Conservation (phyloP, 1,140 invertebrate species). For the Globodera ellingtonae region DNA sequence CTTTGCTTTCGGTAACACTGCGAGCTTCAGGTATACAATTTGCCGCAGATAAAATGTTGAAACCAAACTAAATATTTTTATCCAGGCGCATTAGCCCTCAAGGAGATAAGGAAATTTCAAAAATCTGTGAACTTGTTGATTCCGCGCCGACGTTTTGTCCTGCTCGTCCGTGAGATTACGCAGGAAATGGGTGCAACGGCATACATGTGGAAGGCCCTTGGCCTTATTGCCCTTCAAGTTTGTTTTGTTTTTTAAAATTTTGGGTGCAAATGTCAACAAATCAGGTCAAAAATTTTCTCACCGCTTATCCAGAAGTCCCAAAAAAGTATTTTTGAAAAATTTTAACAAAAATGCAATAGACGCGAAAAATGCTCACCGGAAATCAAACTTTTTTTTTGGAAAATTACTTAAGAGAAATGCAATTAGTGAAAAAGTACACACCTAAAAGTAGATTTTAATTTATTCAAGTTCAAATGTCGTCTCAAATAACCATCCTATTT, state of each 20-base stretch:
- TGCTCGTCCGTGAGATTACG: constrained; percentile 75
- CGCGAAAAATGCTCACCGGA: no score
- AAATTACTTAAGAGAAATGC: neutral
- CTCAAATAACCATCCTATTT: constrained; percentile 72
- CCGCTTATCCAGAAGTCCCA: neutral
- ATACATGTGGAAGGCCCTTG: constrained; percentile 78
- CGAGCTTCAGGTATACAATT: no score
- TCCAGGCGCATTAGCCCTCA: constrained; percentile 56
- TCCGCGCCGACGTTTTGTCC: constrained; percentile 68
- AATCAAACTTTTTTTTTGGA: neutral
- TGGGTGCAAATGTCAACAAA: no score
- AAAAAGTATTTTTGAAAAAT: no score
- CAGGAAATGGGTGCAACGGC: constrained; percentile 73
- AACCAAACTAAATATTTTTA: neutral
- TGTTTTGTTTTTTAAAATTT: neutral
- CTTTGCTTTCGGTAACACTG: no score
- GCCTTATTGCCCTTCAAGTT: constrained; percentile 73
- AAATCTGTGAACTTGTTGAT: constrained; percentile 77
- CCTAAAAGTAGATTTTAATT: neutral
- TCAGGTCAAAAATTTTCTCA: neutral
- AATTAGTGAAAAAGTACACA: no score
- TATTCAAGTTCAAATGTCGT: constrained; percentile 64
- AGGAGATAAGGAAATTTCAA: constrained; percentile 71
- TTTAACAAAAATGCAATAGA: no score
- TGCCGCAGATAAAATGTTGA: no score